These are phyloP conservation scores for Microcebus jonahi DNA, from an alignment of 2,113 vertebrate species.

Conservation along the genomic window DNA sequence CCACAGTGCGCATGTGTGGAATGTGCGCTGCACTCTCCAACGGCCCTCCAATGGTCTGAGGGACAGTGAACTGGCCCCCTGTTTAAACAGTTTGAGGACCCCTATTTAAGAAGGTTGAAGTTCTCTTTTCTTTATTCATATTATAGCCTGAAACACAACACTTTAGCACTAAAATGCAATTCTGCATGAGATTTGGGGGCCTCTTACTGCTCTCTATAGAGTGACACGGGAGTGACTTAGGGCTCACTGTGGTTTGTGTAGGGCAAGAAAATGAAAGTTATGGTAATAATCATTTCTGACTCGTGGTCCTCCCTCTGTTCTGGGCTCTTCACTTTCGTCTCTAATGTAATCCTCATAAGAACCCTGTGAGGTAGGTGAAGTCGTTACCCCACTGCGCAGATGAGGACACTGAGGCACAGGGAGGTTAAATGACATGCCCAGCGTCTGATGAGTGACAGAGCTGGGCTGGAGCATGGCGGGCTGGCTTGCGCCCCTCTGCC, in stretches of 20 bases:
- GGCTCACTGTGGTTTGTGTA: background rate
- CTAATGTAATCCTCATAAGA: background rate
- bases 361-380: background rate
- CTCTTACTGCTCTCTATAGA: background rate
- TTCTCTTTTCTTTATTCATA: background rate
- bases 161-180: background rate
- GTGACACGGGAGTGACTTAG: background rate
- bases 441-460: background rate
- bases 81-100: too few species aligned
- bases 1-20: too few species aligned
- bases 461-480: background rate
- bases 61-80: too few species aligned
- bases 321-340: rapidly evolving
- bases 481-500: background rate
- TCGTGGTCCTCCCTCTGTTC: background rate
- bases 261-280: background rate
- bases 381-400: background rate
- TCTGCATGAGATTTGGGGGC: background rate
- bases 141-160: background rate
- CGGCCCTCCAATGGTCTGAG: too few species aligned
- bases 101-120: background rate
- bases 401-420: background rate
- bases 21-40: too few species aligned
- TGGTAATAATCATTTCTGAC: background rate
- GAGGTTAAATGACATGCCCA: background rate